These are phyloP conservation scores for Naja naja DNA, from an alignment of 2,113 vertebrate species.

Conservation along the genomic window DNA sequence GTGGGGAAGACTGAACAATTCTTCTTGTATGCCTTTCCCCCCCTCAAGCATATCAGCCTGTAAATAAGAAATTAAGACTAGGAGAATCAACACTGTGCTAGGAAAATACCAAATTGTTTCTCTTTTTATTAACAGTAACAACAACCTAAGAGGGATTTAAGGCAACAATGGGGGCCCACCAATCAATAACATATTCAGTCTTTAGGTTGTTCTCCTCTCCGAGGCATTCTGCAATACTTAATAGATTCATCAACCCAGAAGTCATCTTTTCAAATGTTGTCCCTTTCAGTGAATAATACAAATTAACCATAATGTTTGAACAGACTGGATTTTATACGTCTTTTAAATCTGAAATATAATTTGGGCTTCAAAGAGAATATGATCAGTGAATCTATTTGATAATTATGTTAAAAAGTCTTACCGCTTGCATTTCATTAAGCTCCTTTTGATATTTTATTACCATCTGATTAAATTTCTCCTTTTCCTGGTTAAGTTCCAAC, in stretches of 20 bases:
- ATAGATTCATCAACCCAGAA: background rate
- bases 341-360: background rate
- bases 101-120: background rate
- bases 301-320: background rate
- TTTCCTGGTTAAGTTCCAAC: slow-evolving; percentile 96
- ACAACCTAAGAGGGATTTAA: background rate
- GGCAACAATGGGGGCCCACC: background rate
- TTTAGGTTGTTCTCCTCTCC: background rate
- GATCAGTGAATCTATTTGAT: background rate
- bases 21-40: background rate
- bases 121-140: background rate
- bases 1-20: background rate
- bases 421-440: slow-evolving; percentile 92
- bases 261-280: background rate
- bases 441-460: slow-evolving; percentile 96
- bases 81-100: background rate
- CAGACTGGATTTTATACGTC: background rate
- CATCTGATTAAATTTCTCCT: slow-evolving; percentile 97
- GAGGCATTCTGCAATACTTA: background rate
- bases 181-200: background rate
- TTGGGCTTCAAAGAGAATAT: background rate
- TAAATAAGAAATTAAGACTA: background rate
- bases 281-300: slow-evolving; percentile 27
- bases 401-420: slow-evolving; percentile 63
- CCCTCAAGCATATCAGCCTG: background rate